Percentiles rank a stretch among this genome's conserved stretches.
Evolutionary conservation across 2,113 vertebrate genomes (phyloP).

Genomic region (Colius striatus): DNA sequence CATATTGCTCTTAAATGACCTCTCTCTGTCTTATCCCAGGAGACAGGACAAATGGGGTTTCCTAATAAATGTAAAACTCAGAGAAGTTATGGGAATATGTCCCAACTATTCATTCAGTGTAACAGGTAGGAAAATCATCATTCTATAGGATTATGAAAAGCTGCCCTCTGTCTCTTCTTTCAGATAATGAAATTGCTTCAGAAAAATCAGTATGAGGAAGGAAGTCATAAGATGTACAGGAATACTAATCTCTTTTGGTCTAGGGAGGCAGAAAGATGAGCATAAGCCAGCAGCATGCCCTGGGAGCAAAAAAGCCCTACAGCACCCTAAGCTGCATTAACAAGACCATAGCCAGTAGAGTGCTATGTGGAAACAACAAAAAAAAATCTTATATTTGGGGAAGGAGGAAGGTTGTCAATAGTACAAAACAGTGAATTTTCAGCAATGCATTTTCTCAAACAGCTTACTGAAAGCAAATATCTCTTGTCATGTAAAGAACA

Average conservation of each 20-base stretch:
- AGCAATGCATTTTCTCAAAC: not conserved
- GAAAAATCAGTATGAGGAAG: not conserved
- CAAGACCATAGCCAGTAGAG: not conserved
- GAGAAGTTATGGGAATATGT: not conserved
- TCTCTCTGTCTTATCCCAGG: not conserved
- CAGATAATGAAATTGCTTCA: not conserved
- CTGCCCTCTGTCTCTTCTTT: not conserved
- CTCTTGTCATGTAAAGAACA: not conserved
- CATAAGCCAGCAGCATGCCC: not conserved
- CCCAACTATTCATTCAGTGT: not conserved
- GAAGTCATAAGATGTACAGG: not conserved
- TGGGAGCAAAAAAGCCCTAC: not conserved
- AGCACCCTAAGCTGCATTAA: not conserved
- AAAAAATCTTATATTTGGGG: not conserved
- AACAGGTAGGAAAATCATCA: not conserved
- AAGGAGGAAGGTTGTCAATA: not conserved
- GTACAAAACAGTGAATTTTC: not conserved
- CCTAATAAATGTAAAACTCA: not conserved
- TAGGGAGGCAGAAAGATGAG: not conserved
- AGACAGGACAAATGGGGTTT: not conserved
- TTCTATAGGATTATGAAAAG: not conserved
- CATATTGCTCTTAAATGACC: not conserved
- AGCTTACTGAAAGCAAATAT: not conserved
- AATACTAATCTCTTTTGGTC: not conserved
- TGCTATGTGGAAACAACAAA: not conserved